Evolutionary conservation across 2,113 vertebrate genomes (phyloP).

Genomic region (Telmatochromis brachygnathus): DNA sequence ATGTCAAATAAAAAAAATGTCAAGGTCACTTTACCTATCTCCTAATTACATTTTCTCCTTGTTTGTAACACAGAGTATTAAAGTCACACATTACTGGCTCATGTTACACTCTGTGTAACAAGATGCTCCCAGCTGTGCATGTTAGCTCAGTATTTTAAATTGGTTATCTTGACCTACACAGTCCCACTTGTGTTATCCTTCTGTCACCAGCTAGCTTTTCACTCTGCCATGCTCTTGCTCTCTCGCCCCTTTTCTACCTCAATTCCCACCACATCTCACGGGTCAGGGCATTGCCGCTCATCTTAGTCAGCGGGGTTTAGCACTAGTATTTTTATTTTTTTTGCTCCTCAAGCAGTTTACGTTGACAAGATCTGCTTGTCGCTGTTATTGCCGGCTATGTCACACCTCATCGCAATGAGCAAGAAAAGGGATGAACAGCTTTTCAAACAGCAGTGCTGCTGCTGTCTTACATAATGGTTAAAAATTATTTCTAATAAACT

Average conservation of each 20-base stretch:
- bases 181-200: background rate
- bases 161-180: background rate
- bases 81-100: background rate
- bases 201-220: constrained; percentile 12
- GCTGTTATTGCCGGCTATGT: background rate
- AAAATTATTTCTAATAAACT: background rate
- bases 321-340: background rate
- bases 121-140: background rate
- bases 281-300: constrained; percentile 40
- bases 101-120: background rate
- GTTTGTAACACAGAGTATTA: background rate
- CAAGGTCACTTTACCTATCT: background rate
- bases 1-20: background rate
- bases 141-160: background rate
- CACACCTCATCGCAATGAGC: constrained; percentile 15
- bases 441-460: background rate
- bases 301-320: constrained; percentile 38
- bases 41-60: background rate
- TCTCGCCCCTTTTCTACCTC: constrained; percentile 25
- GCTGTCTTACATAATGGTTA: background rate
- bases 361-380: constrained; percentile 32
- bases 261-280: constrained; percentile 40
- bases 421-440: background rate
- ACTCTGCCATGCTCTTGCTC: background rate
- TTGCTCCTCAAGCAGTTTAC: constrained; percentile 29